A percentile compares a stretch with the other conserved stretches of the same genome.
Evolutionary conservation across 2,888 invertebrate genomes (phyloP).

Genomic region (Acanthosepion esculentum): DNA sequence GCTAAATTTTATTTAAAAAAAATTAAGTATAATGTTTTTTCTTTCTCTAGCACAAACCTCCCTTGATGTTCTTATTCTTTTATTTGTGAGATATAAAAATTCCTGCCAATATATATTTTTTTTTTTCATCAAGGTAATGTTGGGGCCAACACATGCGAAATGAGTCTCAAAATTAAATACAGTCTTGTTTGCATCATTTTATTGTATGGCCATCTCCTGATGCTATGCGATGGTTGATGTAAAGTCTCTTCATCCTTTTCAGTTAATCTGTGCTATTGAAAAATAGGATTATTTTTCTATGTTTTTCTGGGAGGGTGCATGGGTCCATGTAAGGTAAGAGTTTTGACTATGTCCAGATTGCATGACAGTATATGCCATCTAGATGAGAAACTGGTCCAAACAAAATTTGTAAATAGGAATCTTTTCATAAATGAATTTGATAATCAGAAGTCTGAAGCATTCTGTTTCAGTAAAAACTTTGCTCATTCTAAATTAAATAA

Average conservation of each 20-base stretch:
- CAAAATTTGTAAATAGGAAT: background rate
- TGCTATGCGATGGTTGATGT: background rate
- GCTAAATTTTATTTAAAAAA: background rate
- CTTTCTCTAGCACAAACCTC: background rate
- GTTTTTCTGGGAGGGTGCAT: background rate
- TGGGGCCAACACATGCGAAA: background rate
- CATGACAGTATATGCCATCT: background rate
- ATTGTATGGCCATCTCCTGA: background rate
- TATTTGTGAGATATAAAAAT: background rate
- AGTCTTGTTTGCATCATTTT: conserved; percentile 5
- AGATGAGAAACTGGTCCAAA: background rate
- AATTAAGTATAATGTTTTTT: background rate
- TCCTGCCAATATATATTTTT: background rate
- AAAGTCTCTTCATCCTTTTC: background rate
- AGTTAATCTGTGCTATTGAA: background rate
- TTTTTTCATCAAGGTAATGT: background rate
- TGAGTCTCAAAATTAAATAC: background rate
- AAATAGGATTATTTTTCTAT: conserved; percentile 8
- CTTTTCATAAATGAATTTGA: background rate
- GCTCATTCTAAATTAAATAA: conserved; percentile 33
- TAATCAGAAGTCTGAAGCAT: background rate
- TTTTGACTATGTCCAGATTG: background rate
- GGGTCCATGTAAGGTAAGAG: background rate
- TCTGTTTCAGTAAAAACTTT: background rate
- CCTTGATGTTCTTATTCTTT: background rate